Conservation (phyloP, 2,888 invertebrate species). For the Idaea straminata region DNA sequence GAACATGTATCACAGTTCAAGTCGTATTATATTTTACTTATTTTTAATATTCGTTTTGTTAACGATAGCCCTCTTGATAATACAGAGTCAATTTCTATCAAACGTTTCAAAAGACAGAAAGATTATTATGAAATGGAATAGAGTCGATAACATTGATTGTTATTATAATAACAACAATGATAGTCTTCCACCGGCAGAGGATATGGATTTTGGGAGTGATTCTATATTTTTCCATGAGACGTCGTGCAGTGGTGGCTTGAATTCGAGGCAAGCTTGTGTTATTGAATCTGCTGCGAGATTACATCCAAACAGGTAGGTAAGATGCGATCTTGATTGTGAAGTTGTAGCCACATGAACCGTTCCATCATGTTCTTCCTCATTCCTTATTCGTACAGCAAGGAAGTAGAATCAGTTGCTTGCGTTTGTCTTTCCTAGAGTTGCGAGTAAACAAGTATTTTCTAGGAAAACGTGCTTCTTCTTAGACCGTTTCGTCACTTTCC, state of each 20-base stretch:
- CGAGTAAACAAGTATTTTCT: too few species aligned
- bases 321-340: too few species aligned
- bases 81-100: neutral
- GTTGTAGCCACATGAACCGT: too few species aligned
- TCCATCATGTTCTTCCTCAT: too few species aligned
- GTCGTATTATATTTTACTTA: neutral
- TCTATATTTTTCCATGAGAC: constrained; percentile 84
- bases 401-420: too few species aligned
- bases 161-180: neutral
- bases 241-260: constrained; percentile 75
- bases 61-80: neutral
- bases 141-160: neutral
- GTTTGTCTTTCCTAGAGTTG: too few species aligned
- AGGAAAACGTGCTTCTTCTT: too few species aligned
- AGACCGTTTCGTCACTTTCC: too few species aligned
- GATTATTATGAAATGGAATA: neutral
- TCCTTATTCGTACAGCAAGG: too few species aligned
- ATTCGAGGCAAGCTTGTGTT: constrained; percentile 34
- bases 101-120: neutral
- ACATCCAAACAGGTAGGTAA: constrained; percentile 52
- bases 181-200: neutral
- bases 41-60: neutral
- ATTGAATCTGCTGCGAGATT: constrained; percentile 31
- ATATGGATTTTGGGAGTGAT: neutral
- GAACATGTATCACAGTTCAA: neutral